Evolutionary conservation across 1,140 invertebrate species (phyloP), one percentile per base, ranked within the genome.

Genomic region (Gyrodactylus bullatarudis): DNA sequence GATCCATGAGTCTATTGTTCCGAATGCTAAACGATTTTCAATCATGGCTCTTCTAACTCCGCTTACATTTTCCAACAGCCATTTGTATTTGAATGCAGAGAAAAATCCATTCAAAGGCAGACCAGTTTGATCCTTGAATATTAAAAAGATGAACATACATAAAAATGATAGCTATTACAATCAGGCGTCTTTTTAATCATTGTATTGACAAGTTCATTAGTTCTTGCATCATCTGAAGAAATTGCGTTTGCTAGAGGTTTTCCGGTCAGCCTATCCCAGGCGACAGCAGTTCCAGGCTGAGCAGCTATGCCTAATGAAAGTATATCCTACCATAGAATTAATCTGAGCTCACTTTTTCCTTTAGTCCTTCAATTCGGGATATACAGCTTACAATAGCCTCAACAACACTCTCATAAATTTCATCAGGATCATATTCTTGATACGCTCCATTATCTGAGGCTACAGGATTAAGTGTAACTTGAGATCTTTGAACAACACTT

Each of bases 71-170:
- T 95, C 87, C 54, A 90, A 85, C 0, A 99, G 80, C 95, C 95
- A 99, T 74, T 87, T 83, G 73, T 98, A 85, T 83, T 86, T 86
- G 0, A 85, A 79, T 0, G 91, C 92, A 75, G 89, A 92, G 78
- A 98, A 98, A 80, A 96, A 98, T 0, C 92, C 91, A 71, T 89
- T 89, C 0, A 99, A 86, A 0, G 93, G 93, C 26, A 99, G 83
- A 24, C 95, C 95, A 77, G 88, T 83, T 71, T 79, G 77, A 23
- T 77, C 75, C 80, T 81, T 54, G 8, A 54, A 54, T 16, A 16
- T 54, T 54, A n/a, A 16, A 16, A 16, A 54, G 8, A 16, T 54
- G 34, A 54, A 54, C 34, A 16, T 54, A 54, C 34, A 54, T 16
- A 54, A n/a, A 54, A 54, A 54, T 54, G 34, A 54, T 54, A 54